phyloP scores from a whole-genome alignment of 2,888 invertebrate genomes.

The Phyllotreta striolata region DNA sequence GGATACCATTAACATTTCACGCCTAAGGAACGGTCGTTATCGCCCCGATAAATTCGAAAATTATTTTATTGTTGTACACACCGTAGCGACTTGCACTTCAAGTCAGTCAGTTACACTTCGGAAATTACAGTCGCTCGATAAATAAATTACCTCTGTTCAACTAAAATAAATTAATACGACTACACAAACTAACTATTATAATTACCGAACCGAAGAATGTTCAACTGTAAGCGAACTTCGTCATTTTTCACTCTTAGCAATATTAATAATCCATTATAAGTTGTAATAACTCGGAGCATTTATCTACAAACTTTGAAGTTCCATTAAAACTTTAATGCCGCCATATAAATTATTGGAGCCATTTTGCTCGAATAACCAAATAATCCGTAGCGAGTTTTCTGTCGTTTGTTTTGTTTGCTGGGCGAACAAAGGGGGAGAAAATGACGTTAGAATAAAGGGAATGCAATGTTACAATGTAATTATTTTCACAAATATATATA shows the following conservation, averaged over 20 bases:
- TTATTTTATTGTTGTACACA: slow-evolving; percentile 30
- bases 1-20: slow-evolving; percentile 42
- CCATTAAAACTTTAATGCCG: slow-evolving; percentile 44
- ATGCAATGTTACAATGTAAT: too few species aligned
- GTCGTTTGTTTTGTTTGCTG: background rate
- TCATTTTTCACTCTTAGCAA: slow-evolving; percentile 42
- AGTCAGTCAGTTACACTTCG: too few species aligned
- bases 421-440: too few species aligned
- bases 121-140: too few species aligned
- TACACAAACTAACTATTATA: background rate
- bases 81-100: background rate
- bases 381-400: slow-evolving; percentile 33
- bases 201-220: slow-evolving; percentile 19
- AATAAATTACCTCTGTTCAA: too few species aligned
- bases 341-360: slow-evolving; percentile 41
- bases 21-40: slow-evolving; percentile 11
- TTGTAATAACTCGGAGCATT: slow-evolving; percentile 39
- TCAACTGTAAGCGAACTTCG: slow-evolving; percentile 18
- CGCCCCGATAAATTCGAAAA: slow-evolving; percentile 36
- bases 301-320: slow-evolving; percentile 41
- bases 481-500: too few species aligned
- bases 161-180: background rate
- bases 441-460: too few species aligned
- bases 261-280: slow-evolving; percentile 44
- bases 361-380: slow-evolving; percentile 42